Evolutionary conservation across 2,888 invertebrate genomes (phyloP).

Genomic region (Poecilus cupreus): DNA sequence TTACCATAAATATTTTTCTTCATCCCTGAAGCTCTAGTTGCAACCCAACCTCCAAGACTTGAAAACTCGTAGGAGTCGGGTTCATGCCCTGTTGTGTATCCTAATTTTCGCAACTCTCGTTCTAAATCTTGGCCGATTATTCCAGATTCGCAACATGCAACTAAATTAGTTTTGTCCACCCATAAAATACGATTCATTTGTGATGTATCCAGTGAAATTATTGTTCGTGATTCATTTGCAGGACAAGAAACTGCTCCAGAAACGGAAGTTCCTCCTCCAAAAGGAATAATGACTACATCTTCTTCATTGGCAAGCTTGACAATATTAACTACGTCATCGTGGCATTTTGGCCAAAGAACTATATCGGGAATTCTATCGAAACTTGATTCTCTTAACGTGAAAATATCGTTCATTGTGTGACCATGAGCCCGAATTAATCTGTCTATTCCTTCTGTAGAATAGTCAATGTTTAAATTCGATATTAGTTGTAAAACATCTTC

Average conservation of each 20-base stretch:
- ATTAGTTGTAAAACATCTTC: slow-evolving; percentile 78
- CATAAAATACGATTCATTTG: slow-evolving; percentile 97
- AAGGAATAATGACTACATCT: slow-evolving; percentile 91
- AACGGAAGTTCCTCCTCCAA: slow-evolving; percentile 96
- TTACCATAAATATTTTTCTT: slow-evolving; percentile 99
- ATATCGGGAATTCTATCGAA: slow-evolving; percentile 94
- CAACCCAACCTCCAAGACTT: slow-evolving; percentile 94
- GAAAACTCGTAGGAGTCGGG: slow-evolving; percentile 99
- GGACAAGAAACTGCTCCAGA: slow-evolving; percentile 93
- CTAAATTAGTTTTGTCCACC: slow-evolving; percentile 90
- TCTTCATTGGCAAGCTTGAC: slow-evolving; percentile 84
- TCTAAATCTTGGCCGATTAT: slow-evolving; percentile 97
- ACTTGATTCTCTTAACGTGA: slow-evolving; percentile 81
- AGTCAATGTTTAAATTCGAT: slow-evolving; percentile 74
- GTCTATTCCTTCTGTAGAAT: slow-evolving; percentile 86
- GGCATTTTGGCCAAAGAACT: slow-evolving; percentile 92
- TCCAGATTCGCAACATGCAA: slow-evolving; percentile 90
- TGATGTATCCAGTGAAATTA: slow-evolving; percentile 93
- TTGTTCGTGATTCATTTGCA: slow-evolving; percentile 83
- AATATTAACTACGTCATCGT: slow-evolving; percentile 89
- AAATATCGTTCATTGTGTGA: slow-evolving; percentile 94
- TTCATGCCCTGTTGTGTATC: slow-evolving; percentile 95
- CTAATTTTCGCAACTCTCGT: slow-evolving; percentile 83
- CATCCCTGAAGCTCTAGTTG: slow-evolving; percentile 84
- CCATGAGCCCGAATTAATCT: slow-evolving; percentile 93